Conservation (phyloP, 2,797 vertebrate species). For the Catostomus latipinnis region DNA sequence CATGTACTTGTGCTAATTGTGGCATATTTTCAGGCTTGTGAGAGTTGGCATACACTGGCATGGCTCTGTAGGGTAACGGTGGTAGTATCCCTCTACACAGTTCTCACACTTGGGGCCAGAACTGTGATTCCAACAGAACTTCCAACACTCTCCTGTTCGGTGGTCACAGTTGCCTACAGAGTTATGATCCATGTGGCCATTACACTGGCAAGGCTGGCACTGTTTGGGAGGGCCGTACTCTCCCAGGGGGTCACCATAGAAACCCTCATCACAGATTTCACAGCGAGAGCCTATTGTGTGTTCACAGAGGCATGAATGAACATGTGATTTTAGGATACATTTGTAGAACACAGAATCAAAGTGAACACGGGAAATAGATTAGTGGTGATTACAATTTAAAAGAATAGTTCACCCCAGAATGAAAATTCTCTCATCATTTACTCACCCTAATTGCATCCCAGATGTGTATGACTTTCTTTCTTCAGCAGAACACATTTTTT, state of each 20-base stretch:
- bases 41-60: conserved; percentile 80
- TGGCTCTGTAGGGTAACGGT: conserved; percentile 65
- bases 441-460: background rate
- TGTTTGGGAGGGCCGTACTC: conserved; percentile 64
- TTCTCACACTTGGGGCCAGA: conserved; percentile 76
- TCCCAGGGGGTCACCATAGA: conserved; percentile 83
- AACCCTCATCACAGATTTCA: conserved; percentile 86
- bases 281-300: conserved; percentile 80
- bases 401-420: background rate
- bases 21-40: background rate
- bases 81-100: conserved; percentile 80
- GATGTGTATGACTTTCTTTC: background rate
- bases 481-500: too few species aligned
- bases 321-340: background rate
- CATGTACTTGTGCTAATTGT: background rate
- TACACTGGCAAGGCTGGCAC: conserved; percentile 85
- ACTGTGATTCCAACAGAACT: conserved; percentile 78
- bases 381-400: background rate
- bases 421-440: background rate
- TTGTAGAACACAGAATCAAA: background rate
- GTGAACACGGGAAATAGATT: too few species aligned
- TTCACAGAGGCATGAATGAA: background rate
- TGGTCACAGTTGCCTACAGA: conserved; percentile 81
- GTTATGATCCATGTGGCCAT: conserved; percentile 76
- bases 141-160: conserved; percentile 81